These are phyloP conservation scores for Pteropus alecto DNA, from an alignment of 2,113 vertebrate genomes.

Conservation along the genomic window DNA sequence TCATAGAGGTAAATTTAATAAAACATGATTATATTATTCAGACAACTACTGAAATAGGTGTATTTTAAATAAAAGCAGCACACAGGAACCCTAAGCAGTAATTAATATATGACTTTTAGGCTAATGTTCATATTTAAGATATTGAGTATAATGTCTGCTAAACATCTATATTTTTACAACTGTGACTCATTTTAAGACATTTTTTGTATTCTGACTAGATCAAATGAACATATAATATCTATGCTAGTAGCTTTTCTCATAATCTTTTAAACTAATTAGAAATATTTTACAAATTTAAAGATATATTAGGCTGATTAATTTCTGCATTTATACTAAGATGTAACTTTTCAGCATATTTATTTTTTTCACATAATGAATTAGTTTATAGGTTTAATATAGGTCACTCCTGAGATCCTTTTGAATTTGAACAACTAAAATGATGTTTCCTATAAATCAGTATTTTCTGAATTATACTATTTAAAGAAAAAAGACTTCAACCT, in stretches of 20 bases:
- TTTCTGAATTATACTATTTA: not conserved
- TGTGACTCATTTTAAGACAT: slow-evolving; percentile 18
- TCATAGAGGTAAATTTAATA: not conserved
- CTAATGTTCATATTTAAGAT: slow-evolving; percentile 40
- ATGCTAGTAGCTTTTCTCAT: slow-evolving; percentile 34
- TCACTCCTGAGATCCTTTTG: slow-evolving; percentile 1
- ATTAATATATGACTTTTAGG: not conserved
- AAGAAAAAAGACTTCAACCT: not conserved
- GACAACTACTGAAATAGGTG: not conserved
- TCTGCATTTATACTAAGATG: slow-evolving; percentile 40
- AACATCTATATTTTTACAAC: not conserved
- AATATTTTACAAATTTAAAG: slow-evolving; percentile 39
- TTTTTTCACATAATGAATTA: not conserved
- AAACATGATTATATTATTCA: not conserved
- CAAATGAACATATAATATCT: slow-evolving; percentile 60
- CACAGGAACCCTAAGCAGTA: not conserved
- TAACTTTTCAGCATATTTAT: slow-evolving; percentile 35
- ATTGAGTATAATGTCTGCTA: not conserved
- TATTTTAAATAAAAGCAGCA: not conserved
- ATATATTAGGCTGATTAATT: not conserved
- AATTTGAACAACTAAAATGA: not conserved
- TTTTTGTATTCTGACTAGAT: slow-evolving; percentile 72
- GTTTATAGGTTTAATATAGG: not conserved
- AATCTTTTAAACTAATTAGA: slow-evolving; percentile 57
- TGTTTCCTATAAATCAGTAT: not conserved